Evolutionary conservation across 1,140 invertebrate species (phyloP), one percentile per base, ranked within the genome.

Genomic region (Cydia fagiglandana): DNA sequence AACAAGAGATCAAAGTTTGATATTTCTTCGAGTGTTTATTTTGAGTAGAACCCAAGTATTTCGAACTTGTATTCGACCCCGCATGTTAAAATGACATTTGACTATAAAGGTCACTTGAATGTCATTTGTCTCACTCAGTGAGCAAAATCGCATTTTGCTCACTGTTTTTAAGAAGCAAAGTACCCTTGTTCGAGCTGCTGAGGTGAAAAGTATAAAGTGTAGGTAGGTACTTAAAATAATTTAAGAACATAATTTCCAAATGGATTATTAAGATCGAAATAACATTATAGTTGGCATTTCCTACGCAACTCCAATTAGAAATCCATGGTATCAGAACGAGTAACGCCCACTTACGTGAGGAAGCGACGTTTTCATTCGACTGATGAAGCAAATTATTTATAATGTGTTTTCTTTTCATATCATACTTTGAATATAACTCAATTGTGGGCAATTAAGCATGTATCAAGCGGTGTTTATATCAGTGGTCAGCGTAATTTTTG

Each of bases 401-500:
- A n/a, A 68, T 68, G 28, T 68, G 5, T n/a, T 13, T 68, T 34
- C 6, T 68, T n/a, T 68, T 68, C 5, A 7, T 68, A 68, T 68
- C 30, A 34, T 56, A 17, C 64, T 41, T 41, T 9, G 64, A 24
- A 68, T 68, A 12, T 68, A 68, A 68, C 30, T 30, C 30, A 7
- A 68, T 4, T 30, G 28, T 68, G 10, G n/a, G n/a, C 10, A 34
- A n/a, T 68, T 68, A n/a, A 68, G 13, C 13, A 68, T 68, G 64
- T 68, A 68, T 68, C 30, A 68, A 24, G 30, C 12, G 6, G 20
- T 75, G n/a, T 66, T 76, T 50, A 50, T 76, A 50, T n/a, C 75
- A 24, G 24, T 64, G 41, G 50, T 66, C 41, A 41, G 50, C 10
- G 47, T 74, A n/a, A 10, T 79, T n/a, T 68, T 82, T 20, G 17